These are phyloP conservation scores for Glaucidium brasilianum DNA, from an alignment of 2,113 vertebrate genomes.

Conservation along the genomic window DNA sequence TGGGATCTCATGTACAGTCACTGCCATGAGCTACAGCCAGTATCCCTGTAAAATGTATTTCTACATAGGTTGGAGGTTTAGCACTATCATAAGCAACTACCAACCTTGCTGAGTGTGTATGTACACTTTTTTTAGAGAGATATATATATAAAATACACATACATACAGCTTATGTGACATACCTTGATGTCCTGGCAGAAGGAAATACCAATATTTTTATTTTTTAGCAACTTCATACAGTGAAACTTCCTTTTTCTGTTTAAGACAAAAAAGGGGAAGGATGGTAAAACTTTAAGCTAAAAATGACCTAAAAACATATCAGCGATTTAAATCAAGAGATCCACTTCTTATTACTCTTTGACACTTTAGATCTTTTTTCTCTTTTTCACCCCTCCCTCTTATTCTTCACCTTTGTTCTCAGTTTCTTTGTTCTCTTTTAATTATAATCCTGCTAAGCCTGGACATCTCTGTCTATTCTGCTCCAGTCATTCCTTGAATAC, in stretches of 20 bases:
- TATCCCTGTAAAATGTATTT: background rate
- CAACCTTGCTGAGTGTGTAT: background rate
- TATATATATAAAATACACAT: background rate
- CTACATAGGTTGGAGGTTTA: background rate
- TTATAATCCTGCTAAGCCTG: constrained; percentile 30
- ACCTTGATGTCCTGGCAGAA: background rate
- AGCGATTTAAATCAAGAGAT: background rate
- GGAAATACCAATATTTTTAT: background rate
- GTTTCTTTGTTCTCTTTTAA: constrained; percentile 34
- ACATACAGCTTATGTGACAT: background rate
- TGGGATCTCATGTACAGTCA: background rate
- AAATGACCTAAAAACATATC: background rate
- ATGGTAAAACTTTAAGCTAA: background rate
- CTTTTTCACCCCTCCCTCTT: background rate
- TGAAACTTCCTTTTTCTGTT: background rate
- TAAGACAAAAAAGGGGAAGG: background rate
- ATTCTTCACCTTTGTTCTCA: constrained; percentile 17
- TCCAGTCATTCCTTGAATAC: background rate
- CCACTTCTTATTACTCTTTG: background rate
- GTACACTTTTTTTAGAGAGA: too few relatives aligned
- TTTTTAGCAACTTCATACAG: background rate
- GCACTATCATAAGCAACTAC: background rate
- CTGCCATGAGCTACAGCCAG: background rate
- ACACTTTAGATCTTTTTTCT: background rate
- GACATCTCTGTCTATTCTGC: background rate